A percentile compares a stretch with the other conserved stretches of the same genome.
Conservation (phyloP, 2,113 vertebrate species). For the Strix aluco region DNA sequence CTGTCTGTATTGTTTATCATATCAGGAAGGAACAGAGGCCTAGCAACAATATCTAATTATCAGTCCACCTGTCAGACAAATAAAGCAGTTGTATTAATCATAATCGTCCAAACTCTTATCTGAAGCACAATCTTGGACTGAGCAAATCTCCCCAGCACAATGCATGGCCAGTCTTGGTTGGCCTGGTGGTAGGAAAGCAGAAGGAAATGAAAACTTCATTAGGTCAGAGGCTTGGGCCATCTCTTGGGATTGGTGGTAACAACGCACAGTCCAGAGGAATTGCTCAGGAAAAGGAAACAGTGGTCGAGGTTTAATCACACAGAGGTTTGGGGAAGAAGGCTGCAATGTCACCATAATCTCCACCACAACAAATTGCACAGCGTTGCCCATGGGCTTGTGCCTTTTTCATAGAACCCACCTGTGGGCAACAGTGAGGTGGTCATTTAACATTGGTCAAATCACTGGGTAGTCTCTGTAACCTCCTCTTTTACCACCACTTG, state of each 20-base stretch:
- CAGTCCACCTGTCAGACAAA: constrained; percentile 19
- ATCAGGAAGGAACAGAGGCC: not conserved
- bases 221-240: not conserved
- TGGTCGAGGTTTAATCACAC: not conserved
- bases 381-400: not conserved
- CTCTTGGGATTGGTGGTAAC: not conserved
- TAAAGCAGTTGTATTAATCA: not conserved
- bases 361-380: not conserved
- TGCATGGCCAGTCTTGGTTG: not conserved
- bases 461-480: not conserved
- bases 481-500: not conserved
- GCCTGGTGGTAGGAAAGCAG: not conserved
- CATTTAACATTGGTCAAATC: not conserved
- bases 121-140: not conserved
- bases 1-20: not conserved
- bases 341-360: not conserved
- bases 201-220: not conserved
- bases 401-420: not conserved
- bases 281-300: not conserved
- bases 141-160: not conserved
- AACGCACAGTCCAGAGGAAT: not conserved
- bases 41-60: constrained; percentile 22
- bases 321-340: not conserved
- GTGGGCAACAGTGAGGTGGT: too few species aligned
- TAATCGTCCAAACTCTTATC: not conserved